Conservation (phyloP, 1,140 invertebrate species). For the Drosophila punjabiensis region DNA sequence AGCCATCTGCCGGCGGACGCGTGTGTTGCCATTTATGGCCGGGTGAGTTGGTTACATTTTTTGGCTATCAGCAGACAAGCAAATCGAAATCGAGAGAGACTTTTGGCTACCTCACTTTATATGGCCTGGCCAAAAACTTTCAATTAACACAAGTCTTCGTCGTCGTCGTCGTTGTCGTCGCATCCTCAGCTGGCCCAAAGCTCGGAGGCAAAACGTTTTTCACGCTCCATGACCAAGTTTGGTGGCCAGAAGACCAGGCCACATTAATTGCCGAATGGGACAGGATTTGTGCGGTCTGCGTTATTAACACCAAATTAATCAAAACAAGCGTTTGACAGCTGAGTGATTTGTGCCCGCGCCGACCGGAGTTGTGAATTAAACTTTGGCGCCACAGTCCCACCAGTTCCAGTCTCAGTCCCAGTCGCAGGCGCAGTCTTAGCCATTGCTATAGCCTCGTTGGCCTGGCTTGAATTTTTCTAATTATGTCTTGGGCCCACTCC, state of each 20-base stretch:
- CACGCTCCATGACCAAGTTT: constrained; percentile 76
- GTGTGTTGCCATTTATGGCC: constrained; percentile 75
- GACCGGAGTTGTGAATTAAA: constrained; percentile 49
- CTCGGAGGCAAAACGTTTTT: constrained; percentile 57
- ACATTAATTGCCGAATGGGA: constrained; percentile 67
- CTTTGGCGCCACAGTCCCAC: constrained; percentile 63
- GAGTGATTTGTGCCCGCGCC: constrained; percentile 71
- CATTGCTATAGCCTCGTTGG: constrained; percentile 9
- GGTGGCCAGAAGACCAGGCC: constrained; percentile 34
- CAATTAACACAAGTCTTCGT: constrained; percentile 72
- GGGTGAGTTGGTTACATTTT: constrained; percentile 62
- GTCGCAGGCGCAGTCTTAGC: not conserved
- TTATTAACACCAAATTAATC: constrained; percentile 82
- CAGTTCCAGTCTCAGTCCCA: constrained; percentile 14
- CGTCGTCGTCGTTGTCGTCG: constrained; percentile 21
- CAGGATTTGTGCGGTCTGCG: constrained; percentile 68
- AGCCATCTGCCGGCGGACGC: constrained; percentile 59
- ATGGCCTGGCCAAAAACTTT: constrained; percentile 75
- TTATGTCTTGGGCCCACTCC: constrained; percentile 55
- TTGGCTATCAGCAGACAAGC: constrained; percentile 76
- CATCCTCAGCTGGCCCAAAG: constrained; percentile 61
- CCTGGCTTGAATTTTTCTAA: constrained; percentile 42
- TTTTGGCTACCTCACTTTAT: constrained; percentile 70
- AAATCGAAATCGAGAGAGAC: constrained; percentile 59
- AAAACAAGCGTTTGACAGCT: constrained; percentile 78